Conservation (phyloP, 1,140 invertebrate species). For the Stegodyphus dumicola region DNA sequence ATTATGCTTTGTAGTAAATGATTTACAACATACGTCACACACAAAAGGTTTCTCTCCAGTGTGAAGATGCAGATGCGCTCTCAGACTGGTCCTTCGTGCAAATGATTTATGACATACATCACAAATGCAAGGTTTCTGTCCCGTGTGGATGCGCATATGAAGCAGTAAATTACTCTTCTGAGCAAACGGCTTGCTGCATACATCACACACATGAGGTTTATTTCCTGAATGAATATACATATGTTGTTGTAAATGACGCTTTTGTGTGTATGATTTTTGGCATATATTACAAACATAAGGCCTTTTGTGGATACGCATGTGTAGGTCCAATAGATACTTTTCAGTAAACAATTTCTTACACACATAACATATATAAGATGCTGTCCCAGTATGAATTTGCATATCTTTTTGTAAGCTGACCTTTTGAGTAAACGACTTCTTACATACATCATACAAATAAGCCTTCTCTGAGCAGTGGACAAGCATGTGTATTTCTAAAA, state of each 20-base stretch:
- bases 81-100: background rate
- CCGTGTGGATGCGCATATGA: background rate
- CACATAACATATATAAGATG: background rate
- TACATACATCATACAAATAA: background rate
- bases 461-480: no score
- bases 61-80: background rate
- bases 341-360: background rate
- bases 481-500: no score
- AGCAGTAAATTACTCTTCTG: background rate
- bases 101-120: background rate
- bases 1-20: background rate
- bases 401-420: background rate
- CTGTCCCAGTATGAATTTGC: background rate
- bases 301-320: background rate
- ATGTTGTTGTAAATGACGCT: background rate
- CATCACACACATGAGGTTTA: background rate
- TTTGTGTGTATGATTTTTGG: background rate
- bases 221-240: background rate
- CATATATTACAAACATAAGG: background rate
- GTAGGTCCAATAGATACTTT: background rate
- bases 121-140: background rate
- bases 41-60: background rate
- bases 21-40: background rate
- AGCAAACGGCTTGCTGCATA: background rate
- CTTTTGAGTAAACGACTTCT: background rate